Evolutionary conservation across 2,797 vertebrate genomes (phyloP).

Genomic region (Scarus forsteni): DNA sequence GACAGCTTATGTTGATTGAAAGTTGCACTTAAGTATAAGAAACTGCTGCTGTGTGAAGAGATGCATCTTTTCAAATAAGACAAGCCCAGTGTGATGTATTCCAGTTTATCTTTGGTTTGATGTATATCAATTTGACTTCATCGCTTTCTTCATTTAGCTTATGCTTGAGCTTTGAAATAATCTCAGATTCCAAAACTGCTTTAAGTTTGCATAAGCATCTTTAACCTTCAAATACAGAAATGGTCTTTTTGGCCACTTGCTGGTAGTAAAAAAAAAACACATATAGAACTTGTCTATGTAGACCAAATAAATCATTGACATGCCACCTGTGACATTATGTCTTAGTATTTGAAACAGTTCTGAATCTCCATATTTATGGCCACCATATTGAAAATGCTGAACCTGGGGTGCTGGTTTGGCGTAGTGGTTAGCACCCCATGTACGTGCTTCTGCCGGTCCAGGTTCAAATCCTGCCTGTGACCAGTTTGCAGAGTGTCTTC

Average conservation of each 20-base stretch:
- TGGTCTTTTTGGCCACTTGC: background rate
- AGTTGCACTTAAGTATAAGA: conserved; percentile 12
- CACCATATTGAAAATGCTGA: no score
- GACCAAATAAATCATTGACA: no score
- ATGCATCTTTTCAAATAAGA: conserved; percentile 2
- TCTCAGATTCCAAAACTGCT: background rate
- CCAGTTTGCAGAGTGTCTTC: no score
- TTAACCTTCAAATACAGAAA: background rate
- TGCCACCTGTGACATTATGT: no score
- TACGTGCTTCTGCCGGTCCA: no score
- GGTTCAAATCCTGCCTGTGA: no score
- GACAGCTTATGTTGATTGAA: background rate
- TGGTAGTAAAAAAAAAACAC: conserved; percentile 5
- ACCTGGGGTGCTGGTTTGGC: no score
- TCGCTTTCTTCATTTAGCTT: no score
- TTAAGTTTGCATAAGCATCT: background rate
- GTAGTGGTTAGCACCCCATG: no score
- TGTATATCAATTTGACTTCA: no score
- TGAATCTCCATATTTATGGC: no score
- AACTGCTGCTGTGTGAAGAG: background rate
- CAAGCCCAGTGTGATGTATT: background rate
- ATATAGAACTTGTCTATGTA: background rate
- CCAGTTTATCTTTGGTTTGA: background rate
- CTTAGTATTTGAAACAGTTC: no score
- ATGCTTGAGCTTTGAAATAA: background rate